Evolutionary conservation across 2,113 vertebrate genomes (phyloP).

Genomic region (Thymallus thymallus): DNA sequence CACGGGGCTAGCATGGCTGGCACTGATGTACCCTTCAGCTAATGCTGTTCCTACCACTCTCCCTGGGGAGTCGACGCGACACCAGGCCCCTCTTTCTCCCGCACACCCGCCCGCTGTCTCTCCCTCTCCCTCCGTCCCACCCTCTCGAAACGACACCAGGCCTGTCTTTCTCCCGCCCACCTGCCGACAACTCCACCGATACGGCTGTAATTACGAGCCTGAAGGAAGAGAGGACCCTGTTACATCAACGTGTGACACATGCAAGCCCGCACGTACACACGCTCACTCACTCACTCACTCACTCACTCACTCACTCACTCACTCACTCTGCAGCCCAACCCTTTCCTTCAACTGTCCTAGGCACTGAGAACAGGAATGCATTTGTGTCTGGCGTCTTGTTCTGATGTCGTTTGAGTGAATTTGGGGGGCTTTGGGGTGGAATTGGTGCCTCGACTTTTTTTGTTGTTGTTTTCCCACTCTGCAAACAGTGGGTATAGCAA

Average conservation of each 20-base stretch:
- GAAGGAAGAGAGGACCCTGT: constrained; percentile 4
- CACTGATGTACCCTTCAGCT: constrained; percentile 64
- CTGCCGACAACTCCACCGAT: background rate
- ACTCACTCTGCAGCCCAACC: background rate
- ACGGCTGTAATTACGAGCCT: constrained; percentile 20
- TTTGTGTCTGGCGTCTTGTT: background rate
- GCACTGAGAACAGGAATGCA: background rate
- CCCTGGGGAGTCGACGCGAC: constrained; percentile 58
- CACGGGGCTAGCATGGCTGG: constrained; percentile 51
- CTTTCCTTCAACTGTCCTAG: too few relatives aligned
- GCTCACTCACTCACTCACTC: background rate
- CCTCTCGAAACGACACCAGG: too few relatives aligned
- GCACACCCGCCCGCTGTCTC: constrained; percentile 43
- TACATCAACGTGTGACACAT: constrained; percentile 19
- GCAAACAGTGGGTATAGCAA: too few relatives aligned
- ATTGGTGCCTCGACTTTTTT: too few relatives aligned
- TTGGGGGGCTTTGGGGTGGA: background rate
- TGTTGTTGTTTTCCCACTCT: too few relatives aligned
- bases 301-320: background rate
- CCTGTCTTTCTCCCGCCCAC: too few relatives aligned
- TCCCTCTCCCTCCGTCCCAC: too few relatives aligned
- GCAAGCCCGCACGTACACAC: background rate
- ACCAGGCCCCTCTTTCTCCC: constrained; percentile 20
- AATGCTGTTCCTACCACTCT: constrained; percentile 51
- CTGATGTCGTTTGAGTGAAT: background rate